Evolutionary conservation across 2,113 vertebrate species (phyloP).

Genomic region (Coregonus clupeaformis): DNA sequence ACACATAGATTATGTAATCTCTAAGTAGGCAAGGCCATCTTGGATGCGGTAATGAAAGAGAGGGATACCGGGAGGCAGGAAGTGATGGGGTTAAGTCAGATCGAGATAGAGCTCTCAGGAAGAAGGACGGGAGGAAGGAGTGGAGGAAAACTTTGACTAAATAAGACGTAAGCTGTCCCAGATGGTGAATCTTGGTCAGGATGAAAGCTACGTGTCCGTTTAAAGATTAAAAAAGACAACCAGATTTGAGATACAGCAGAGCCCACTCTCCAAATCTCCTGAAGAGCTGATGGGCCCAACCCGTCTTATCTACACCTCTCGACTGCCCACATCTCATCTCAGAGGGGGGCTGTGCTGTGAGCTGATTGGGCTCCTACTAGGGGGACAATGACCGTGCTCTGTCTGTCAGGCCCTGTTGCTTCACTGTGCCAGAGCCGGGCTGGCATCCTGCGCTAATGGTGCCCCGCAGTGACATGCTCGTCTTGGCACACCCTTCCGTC

Average conservation of each 20-base stretch:
- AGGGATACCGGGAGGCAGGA: background rate
- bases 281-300: background rate
- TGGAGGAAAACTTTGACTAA: background rate
- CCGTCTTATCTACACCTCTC: background rate
- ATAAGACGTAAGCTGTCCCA: conserved; percentile 15
- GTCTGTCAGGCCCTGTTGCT: conserved; percentile 8
- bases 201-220: conserved; percentile 11
- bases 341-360: background rate
- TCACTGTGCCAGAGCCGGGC: background rate
- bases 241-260: background rate
- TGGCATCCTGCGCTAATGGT: conserved; percentile 13
- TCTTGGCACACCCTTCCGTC: conserved; percentile 7
- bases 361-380: conserved; percentile 15
- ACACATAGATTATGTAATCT: conserved; percentile 6
- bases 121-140: background rate
- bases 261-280: background rate
- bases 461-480: background rate
- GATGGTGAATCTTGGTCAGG: conserved; percentile 6
- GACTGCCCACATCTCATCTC: conserved; percentile 1
- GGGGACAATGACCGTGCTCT: background rate
- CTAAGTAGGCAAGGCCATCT: background rate
- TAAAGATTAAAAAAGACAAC: conserved; percentile 4
- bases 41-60: background rate
- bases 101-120: background rate
- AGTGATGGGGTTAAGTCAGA: background rate